Conservation (phyloP, 2,888 invertebrate genomes). For the Agrochola lychnidis region DNA sequence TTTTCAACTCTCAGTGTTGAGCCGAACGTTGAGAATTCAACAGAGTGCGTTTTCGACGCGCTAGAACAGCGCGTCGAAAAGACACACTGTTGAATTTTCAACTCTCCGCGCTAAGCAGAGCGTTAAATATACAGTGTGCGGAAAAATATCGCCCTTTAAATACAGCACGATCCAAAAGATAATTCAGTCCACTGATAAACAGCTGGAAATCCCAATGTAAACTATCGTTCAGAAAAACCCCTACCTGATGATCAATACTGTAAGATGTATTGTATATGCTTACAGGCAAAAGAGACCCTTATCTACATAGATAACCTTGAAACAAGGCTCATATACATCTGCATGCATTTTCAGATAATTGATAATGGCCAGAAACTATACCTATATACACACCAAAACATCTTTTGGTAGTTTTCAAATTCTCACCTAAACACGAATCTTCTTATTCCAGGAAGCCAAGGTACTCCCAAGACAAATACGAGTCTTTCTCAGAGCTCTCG, state of each 20-base stretch:
- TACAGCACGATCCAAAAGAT: too few species aligned
- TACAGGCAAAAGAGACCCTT: not conserved
- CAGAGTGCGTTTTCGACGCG: too few species aligned
- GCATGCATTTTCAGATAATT: not conserved
- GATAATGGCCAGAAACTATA: not conserved
- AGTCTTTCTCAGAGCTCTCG: conserved; percentile 85
- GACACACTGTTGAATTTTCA: too few species aligned
- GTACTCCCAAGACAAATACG: conserved; percentile 86
- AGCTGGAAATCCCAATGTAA: not conserved
- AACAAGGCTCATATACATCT: not conserved
- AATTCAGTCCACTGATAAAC: not conserved
- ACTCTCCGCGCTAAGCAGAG: too few species aligned
- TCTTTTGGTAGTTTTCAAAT: not conserved
- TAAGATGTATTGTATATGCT: not conserved
- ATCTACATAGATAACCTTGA: conserved; percentile 1
- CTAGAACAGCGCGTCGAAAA: too few species aligned
- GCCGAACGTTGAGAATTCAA: too few species aligned
- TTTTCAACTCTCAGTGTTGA: too few species aligned
- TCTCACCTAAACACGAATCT: not conserved
- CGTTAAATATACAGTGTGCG: too few species aligned
- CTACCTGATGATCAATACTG: not conserved
- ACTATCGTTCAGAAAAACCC: not conserved
- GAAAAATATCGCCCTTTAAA: too few species aligned
- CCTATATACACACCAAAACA: not conserved
- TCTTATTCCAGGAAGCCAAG: conserved; percentile 81